Base-by-base conservation (phyloP, 1,140 invertebrate species). In the Manduca sexta region DNA sequence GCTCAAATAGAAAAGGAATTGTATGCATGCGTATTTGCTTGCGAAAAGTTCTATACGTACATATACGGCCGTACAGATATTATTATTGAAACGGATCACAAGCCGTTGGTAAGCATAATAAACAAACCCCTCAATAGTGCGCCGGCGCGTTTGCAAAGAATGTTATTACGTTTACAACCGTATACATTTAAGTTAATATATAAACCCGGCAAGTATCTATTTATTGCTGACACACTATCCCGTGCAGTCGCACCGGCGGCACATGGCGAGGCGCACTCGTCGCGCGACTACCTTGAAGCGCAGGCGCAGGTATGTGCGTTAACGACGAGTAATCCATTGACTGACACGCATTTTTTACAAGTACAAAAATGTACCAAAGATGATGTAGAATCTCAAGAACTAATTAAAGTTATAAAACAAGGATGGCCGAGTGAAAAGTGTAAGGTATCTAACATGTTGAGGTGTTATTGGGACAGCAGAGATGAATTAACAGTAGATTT, bases 121-220 rank as follows among this genome's bases (percentile, higher is more conserved):
- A 38, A 43, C 4, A 56, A 56, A 17, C 47, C 53, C 4, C 6
- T 56, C 37, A 30, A 13, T 7, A 33, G 35, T 14, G 43, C 53
- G 5, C 53, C 53, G 1, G 30, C 53, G 5, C 13, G 53, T 3
- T 33, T 56, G 10, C 49, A 72, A 21, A 31, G 49, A 45, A 84
- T 87, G 71, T 39, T 86, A 16, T 42, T 88, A 1, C 44, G 57
- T 29, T 40, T 88, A 10, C 78, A 79, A 48, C 42, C 42, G 30
- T 76, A 73, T 58, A 12, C 64, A 13, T 54, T 73, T 29, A 50
- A 51, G 37, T 18, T 72, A 26, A 50, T 56, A 33, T 79, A 77
- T 43, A 62, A 68, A 46, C 70, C 69, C 1, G 77, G 71, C 1
- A 74, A 73, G 63, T 47, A 60, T 15, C 53, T 85, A 50, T 52